Base-by-base conservation (phyloP, 2,888 invertebrate species). In the Phyto melanocephala region DNA sequence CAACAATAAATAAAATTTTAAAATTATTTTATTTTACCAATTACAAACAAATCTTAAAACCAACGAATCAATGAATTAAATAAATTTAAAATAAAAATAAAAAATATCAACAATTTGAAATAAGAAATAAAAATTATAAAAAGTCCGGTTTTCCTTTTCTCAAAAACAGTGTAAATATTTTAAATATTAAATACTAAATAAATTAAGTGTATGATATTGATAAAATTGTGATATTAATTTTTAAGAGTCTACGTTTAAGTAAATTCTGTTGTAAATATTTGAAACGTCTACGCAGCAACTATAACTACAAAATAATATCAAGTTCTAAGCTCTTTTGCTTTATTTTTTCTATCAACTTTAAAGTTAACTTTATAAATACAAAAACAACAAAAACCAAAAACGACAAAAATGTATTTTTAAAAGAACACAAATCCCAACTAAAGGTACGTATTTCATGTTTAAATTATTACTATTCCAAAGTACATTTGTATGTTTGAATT, bases 141-240 rank as follows among this genome's bases (percentile, higher is more conserved):
- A 45, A 47, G 35, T 76, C 58, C 58, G 65, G 28, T 20, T 22
- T 13, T 8, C 13, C 17, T 28, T 15, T 54, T 13, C 47, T 17
- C 10, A 47, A 20, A 72, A 47, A 62, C 6, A 70, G 63, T 83
- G 80, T 80, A 83, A 74, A 80, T 80, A 83, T 35, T 40, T 40
- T 45, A 58, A 60, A 20, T 45, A 22, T 56, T 33, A 68, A 56
- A 58, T 35, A 13, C 37, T 4, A 45, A 45, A 62, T 33, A 35
- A 37, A 42, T 28, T 63, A 56, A 45, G 54, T 75, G 75, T 67
- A 58, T 22, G 45, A 58, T 63, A 13, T 54, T 37, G 68, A 54
- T 63, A 70, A 58, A 45, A 72, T 80, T 83, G 83, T 83, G 83
- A 83, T 83, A 83, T 83, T 83, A 83, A 77, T 72, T 83, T 72